Percentiles rank a stretch among this genome's conserved stretches.
Evolutionary conservation across 2,113 vertebrate genomes (phyloP).

Genomic region (Andinoacara biseriatus): DNA sequence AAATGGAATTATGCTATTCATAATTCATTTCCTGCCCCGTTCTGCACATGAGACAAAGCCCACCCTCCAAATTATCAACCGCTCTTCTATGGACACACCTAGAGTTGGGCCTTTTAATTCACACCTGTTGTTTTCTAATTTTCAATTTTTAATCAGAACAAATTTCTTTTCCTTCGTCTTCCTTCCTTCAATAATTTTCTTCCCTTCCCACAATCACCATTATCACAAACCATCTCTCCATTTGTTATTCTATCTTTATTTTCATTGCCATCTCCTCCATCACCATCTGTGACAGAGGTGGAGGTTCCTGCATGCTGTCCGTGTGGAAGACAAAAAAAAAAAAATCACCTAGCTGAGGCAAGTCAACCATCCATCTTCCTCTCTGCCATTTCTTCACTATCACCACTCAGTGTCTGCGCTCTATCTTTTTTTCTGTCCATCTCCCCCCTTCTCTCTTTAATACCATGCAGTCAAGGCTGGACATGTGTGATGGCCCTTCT

Average conservation of each 20-base stretch:
- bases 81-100: neutral
- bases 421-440: conserved; percentile 51
- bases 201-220: neutral
- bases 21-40: conserved; percentile 7
- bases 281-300: conserved; percentile 29
- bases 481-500: conserved; percentile 55
- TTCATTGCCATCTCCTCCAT: conserved; percentile 40
- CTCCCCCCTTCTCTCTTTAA: conserved; percentile 46
- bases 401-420: conserved; percentile 50
- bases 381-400: conserved; percentile 51
- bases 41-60: conserved; percentile 8
- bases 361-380: conserved; percentile 77
- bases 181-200: conserved; percentile 4
- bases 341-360: conserved; percentile 56
- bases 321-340: conserved; percentile 27
- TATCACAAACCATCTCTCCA: conserved; percentile 22
- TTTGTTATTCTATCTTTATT: conserved; percentile 35
- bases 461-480: conserved; percentile 56
- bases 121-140: neutral
- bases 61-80: neutral
- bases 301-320: conserved; percentile 28
- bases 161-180: neutral
- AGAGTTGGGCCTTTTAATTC: neutral
- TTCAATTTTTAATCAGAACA: neutral
- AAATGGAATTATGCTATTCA: conserved; percentile 24